Evolutionary conservation across 2,797 vertebrate genomes (phyloP).

Genomic region (Perodicticus potto): DNA sequence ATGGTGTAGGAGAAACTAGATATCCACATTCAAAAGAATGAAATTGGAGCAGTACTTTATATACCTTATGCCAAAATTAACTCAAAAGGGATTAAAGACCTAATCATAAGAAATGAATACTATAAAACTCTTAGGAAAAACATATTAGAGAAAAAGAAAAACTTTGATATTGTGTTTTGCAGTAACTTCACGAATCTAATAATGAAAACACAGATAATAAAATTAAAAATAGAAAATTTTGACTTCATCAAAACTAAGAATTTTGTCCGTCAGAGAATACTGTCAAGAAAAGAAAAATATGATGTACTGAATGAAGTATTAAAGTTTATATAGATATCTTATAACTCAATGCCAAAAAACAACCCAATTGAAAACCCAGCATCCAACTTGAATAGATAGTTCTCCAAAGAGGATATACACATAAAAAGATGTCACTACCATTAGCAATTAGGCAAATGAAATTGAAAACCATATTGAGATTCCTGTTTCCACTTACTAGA

Average conservation of each 20-base stretch:
- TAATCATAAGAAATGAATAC: background rate
- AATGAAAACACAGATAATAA: background rate
- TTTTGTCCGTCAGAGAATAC: background rate
- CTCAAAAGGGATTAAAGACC: background rate
- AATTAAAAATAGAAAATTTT: background rate
- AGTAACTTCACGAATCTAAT: background rate
- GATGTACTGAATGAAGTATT: background rate
- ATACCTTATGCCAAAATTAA: background rate
- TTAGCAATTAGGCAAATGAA: background rate
- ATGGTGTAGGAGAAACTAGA: background rate
- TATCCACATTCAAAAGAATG: background rate
- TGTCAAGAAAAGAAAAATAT: background rate
- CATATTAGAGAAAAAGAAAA: background rate
- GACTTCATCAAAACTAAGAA: slow-evolving; percentile 10
- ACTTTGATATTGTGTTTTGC: background rate
- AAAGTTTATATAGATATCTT: background rate
- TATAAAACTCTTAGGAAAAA: background rate
- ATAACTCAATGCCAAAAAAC: background rate
- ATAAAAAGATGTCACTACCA: background rate
- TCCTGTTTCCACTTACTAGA: background rate
- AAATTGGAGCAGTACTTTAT: background rate
- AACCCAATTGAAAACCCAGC: background rate
- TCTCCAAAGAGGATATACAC: background rate
- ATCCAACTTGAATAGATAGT: background rate
- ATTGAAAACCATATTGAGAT: background rate